Percentiles rank a stretch among this genome's conserved stretches.
These are phyloP conservation scores for Antheraea assamensis DNA, from an alignment of 2,888 invertebrate species.

Conservation along the genomic window DNA sequence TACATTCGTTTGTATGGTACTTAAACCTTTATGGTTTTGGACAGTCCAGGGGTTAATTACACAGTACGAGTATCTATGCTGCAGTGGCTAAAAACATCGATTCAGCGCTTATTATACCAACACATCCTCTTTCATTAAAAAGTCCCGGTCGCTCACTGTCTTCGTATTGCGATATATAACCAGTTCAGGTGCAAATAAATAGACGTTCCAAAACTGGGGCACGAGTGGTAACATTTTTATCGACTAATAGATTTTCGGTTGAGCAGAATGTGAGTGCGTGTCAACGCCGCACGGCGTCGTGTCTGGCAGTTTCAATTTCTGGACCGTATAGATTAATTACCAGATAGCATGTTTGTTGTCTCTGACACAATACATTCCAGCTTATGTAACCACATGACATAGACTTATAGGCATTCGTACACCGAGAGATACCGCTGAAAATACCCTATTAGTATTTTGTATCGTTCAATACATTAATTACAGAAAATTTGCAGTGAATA, in stretches of 20 bases:
- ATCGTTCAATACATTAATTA: no score
- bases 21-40: no score
- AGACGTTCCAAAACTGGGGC: not conserved
- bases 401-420: slow-evolving; percentile 15
- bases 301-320: slow-evolving; percentile 41
- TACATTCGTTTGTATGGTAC: no score
- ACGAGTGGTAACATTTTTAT: not conserved
- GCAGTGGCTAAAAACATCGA: not conserved
- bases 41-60: no score
- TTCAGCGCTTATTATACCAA: not conserved
- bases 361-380: slow-evolving; percentile 53
- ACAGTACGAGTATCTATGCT: no score
- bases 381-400: slow-evolving; percentile 23
- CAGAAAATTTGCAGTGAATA: no score
- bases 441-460: not conserved
- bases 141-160: not conserved
- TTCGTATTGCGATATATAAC: not conserved
- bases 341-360: slow-evolving; percentile 58
- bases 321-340: slow-evolving; percentile 64
- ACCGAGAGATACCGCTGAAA: not conserved
- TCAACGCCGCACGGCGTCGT: slow-evolving; percentile 31
- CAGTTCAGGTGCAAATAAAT: slow-evolving; percentile 2
- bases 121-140: not conserved
- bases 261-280: slow-evolving; percentile 27
- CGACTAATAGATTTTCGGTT: slow-evolving; percentile 5